Percentiles rank a stretch among this genome's conserved stretches.
phyloP scores from a whole-genome alignment of 2,888 invertebrate genomes.

The Scaptomyza flava region DNA sequence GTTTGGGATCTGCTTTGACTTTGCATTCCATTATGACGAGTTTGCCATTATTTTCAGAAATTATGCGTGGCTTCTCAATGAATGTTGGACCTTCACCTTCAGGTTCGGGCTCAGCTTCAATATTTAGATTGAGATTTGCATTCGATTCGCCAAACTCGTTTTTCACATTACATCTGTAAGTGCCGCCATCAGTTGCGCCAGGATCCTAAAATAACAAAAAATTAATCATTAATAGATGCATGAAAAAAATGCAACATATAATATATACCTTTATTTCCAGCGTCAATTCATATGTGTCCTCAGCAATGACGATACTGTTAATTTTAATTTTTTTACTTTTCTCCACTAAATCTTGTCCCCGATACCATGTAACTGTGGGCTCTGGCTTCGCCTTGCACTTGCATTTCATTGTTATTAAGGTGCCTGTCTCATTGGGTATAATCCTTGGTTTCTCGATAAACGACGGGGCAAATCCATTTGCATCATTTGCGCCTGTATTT shows the following conservation, averaged over 20 bases:
- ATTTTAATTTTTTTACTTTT: conserved; percentile 94
- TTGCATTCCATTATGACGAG: conserved; percentile 95
- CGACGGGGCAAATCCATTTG: conserved; percentile 95
- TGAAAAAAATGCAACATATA: not conserved
- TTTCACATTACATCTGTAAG: conserved; percentile 96
- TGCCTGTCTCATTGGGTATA: conserved; percentile 98
- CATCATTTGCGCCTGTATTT: conserved; percentile 94
- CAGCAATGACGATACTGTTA: conserved; percentile 90
- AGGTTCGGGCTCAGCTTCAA: conserved; percentile 97
- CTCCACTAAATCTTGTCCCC: conserved; percentile 93
- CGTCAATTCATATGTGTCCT: conserved; percentile 94
- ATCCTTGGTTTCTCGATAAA: conserved; percentile 99
- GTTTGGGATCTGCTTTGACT: conserved; percentile 92
- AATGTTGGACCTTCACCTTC: conserved; percentile 98
- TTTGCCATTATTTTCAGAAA: conserved; percentile 93
- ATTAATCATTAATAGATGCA: not conserved
- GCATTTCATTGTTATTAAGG: conserved; percentile 98
- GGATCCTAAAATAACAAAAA: conserved; percentile 88
- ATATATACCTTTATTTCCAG: conserved; percentile 89
- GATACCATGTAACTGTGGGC: conserved; percentile 97
- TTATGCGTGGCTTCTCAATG: conserved; percentile 94
- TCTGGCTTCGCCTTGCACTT: conserved; percentile 97
- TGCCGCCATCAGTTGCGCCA: conserved; percentile 92
- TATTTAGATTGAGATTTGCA: conserved; percentile 97
- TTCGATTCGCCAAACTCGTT: conserved; percentile 98